A percentile compares a stretch with the other conserved stretches of the same genome.
phyloP scores from a whole-genome alignment of 23 tunicate genomes.

The Aplidium turbinatum region DNA sequence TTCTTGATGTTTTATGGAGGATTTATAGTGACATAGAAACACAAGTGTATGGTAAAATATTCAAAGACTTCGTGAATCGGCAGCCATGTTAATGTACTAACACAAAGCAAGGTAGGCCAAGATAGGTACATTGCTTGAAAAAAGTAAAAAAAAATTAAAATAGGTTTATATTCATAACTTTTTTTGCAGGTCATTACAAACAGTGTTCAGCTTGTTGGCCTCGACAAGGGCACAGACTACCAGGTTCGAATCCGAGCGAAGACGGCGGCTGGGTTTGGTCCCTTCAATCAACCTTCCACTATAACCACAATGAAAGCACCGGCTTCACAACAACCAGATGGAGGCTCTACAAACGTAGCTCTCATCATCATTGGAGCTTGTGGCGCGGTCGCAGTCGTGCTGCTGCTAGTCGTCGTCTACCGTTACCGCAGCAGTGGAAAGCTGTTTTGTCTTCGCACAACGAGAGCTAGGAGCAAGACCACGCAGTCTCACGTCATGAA shows the following conservation, averaged over 20 bases:
- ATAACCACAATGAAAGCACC: not conserved
- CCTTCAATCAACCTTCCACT: constrained; percentile 50
- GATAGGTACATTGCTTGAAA: no score
- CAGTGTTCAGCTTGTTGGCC: constrained; percentile 19
- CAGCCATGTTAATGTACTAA: no score
- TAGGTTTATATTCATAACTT: no score
- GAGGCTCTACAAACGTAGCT: not conserved
- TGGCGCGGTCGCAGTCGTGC: constrained; percentile 38
- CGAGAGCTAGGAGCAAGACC: constrained; percentile 6
- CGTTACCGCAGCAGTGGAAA: constrained; percentile 41
- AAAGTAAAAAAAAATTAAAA: no score
- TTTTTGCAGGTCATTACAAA: constrained; percentile 41
- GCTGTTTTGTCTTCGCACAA: constrained; percentile 33
- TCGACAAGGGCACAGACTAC: constrained; percentile 57
- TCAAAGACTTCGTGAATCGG: no score
- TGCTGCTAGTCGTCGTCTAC: constrained; percentile 11
- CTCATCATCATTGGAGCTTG: constrained; percentile 22
- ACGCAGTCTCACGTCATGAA: constrained; percentile 2
- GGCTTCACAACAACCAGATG: not conserved
- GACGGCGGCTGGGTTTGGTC: constrained; percentile 63
- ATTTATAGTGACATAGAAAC: no score
- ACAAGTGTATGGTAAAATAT: no score
- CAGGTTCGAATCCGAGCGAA: constrained; percentile 67
- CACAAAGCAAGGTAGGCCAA: no score
- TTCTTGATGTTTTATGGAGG: no score